These are phyloP conservation scores for Capricornis sumatraensis DNA, from an alignment of 2,113 vertebrate genomes.

Conservation along the genomic window DNA sequence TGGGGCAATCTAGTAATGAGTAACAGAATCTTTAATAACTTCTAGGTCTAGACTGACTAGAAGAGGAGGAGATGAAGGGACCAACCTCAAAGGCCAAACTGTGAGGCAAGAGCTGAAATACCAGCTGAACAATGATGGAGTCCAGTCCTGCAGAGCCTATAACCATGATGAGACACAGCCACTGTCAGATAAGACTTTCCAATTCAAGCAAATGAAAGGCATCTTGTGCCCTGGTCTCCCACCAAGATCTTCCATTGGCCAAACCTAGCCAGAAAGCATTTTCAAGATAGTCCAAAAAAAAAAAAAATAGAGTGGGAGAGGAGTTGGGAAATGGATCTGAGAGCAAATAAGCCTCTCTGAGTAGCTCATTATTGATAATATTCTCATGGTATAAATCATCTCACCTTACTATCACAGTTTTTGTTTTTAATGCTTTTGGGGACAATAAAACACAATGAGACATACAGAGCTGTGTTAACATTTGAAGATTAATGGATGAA, in stretches of 20 bases:
- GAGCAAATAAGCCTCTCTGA: background rate
- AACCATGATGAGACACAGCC: background rate
- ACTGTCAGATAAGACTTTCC: background rate
- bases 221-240: background rate
- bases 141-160: background rate
- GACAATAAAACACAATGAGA: background rate
- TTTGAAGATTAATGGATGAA: slow-evolving; percentile 1
- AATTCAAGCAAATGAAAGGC: background rate
- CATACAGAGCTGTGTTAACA: background rate
- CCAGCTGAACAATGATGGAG: background rate
- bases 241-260: background rate
- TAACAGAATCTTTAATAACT: background rate
- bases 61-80: background rate
- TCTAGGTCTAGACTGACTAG: background rate
- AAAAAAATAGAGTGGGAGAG: background rate
- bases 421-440: background rate
- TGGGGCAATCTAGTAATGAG: background rate
- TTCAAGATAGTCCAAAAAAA: background rate
- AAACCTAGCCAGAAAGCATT: background rate
- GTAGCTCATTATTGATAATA: background rate
- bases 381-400: background rate
- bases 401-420: background rate
- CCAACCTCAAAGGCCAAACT: background rate
- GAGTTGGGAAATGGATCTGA: background rate
- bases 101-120: background rate